phyloP scores from a whole-genome alignment of 2,888 invertebrate species.

The Phorcus lineatus region DNA sequence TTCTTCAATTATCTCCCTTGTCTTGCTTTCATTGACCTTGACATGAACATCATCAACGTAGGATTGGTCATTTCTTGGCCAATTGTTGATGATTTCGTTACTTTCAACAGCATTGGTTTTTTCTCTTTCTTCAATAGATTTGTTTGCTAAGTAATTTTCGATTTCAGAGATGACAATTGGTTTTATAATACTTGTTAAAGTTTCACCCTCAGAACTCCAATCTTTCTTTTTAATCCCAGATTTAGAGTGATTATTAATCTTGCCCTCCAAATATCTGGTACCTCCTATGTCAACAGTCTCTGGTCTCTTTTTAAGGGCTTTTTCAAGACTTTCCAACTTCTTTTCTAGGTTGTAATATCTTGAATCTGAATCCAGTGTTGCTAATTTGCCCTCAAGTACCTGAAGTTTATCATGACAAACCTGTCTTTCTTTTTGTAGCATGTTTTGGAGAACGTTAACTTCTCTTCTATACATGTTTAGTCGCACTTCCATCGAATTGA shows the following conservation, averaged over 20 bases:
- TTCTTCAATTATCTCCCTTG: neutral
- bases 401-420: slow-evolving; percentile 27
- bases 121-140: slow-evolving; percentile 31
- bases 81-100: slow-evolving; percentile 34
- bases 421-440: slow-evolving; percentile 40
- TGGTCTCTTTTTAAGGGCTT: neutral
- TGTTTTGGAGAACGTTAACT: slow-evolving; percentile 37
- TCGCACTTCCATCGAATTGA: slow-evolving; percentile 43
- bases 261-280: neutral
- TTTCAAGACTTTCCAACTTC: slow-evolving; percentile 25
- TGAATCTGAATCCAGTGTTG: slow-evolving; percentile 8
- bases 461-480: slow-evolving; percentile 43
- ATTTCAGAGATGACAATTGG: slow-evolving; percentile 34
- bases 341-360: slow-evolving; percentile 2
- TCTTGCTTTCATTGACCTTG: neutral
- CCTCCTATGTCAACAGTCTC: neutral
- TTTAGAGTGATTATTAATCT: neutral
- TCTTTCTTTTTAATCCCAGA: neutral
- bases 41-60: neutral
- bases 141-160: slow-evolving; percentile 32
- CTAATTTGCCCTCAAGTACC: slow-evolving; percentile 24
- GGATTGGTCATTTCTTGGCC: slow-evolving; percentile 26
- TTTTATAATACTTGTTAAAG: neutral
- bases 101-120: slow-evolving; percentile 32
- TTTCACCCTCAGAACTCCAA: neutral